Base-by-base conservation (phyloP, 2,888 invertebrate species). In the Acrobasis suavella region DNA sequence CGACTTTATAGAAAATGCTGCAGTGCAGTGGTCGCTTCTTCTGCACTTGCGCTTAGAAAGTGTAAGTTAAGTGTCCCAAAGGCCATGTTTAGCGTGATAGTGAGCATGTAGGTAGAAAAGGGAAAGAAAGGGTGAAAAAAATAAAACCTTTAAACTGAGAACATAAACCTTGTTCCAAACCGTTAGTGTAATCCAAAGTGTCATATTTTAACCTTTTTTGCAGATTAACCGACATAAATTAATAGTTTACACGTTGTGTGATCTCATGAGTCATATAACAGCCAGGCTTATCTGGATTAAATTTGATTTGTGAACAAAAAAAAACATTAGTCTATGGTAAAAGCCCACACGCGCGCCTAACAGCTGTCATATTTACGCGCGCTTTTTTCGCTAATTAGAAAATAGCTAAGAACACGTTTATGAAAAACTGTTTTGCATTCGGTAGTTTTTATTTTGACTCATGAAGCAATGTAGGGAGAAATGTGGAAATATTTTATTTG, bases 301-400 rank as follows among this genome's bases (percentile, higher is more conserved):
- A 9, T 54, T 39, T 49, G 64, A 76, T 71, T 65, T 73, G 56
- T 65, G 71, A 70, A 78, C 65, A n/a, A 46, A 46, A 46, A 46
- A 46, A 46, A 46, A 46, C 46, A 14, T 46, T 12, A 42, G 46
- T 46, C 46, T 46, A 46, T 46, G 46, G 14, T 32, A 32, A 14
- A 49, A 58, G 88, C 77, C 90, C 89, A 88, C 90, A 87, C 89
- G 78, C 76, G 79, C 71, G 74, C 49, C 49, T 50, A 50, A 39
- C 59, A 60, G 50, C 59, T 49, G 49, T 50, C 61, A 54, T 12
- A 49, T 61, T 42, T 54, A 16, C 42, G 42, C 56, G 56, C 42
- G 56, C 61, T 39, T 49, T 58, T 60, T 51, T 50, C 8, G 50
- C 50, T 32, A 60, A 51, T 60, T 52, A 50, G 56, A 42, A 22